Evolutionary conservation across 2,888 invertebrate species (phyloP).

Genomic region (Plagodis dolabraria): DNA sequence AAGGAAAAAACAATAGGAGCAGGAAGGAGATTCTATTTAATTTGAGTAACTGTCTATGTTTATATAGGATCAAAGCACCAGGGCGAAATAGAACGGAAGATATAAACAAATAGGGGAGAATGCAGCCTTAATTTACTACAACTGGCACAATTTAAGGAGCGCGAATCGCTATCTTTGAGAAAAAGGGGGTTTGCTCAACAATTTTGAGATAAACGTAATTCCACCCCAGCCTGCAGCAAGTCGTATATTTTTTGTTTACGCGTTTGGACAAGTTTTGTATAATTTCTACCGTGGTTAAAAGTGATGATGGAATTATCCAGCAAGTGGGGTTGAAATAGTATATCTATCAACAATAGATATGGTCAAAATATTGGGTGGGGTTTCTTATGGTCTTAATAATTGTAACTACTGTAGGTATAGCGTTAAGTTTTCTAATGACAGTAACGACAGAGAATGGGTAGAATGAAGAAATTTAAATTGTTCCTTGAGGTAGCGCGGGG

Average conservation of each 20-base stretch:
- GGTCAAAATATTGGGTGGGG: too few relatives aligned
- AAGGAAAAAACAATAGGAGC: too few relatives aligned
- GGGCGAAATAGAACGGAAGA: slow-evolving; percentile 22
- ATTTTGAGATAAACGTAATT: slow-evolving; percentile 14
- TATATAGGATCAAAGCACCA: slow-evolving; percentile 4
- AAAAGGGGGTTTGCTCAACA: slow-evolving; percentile 5
- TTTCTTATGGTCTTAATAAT: too few relatives aligned
- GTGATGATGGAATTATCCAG: too few relatives aligned
- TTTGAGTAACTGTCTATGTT: slow-evolving; percentile 6
- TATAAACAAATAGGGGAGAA: slow-evolving; percentile 27
- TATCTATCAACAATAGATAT: too few relatives aligned
- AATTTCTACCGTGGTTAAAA: neutral
- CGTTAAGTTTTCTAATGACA: too few relatives aligned
- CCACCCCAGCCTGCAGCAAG: slow-evolving; percentile 1
- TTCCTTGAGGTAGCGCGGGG: too few relatives aligned
- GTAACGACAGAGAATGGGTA: too few relatives aligned
- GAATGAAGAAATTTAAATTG: too few relatives aligned
- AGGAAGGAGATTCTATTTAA: neutral
- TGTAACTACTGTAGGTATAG: too few relatives aligned
- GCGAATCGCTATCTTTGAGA: neutral
- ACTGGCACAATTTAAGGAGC: slow-evolving; percentile 18
- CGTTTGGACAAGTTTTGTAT: neutral
- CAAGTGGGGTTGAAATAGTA: too few relatives aligned
- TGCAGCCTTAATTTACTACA: slow-evolving; percentile 28
- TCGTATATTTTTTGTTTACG: slow-evolving; percentile 7